Percentiles rank a stretch among this genome's conserved stretches.
Evolutionary conservation across 30 jellyfish, hydroid and myxozoan species (phyloP).

Genomic region (Aurelia coerulea): DNA sequence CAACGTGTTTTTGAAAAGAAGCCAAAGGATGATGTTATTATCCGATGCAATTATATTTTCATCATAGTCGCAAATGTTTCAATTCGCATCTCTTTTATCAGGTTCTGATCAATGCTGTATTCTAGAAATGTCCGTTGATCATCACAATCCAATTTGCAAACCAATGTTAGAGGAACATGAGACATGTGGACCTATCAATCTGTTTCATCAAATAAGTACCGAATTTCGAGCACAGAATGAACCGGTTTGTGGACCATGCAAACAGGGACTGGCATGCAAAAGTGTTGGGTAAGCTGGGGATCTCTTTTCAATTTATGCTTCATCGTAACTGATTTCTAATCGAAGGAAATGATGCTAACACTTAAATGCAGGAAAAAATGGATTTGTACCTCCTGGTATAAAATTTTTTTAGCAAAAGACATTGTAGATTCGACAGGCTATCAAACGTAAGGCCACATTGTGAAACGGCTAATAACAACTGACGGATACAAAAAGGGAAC

Average conservation of each 20-base stretch:
- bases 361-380: too few relatives aligned
- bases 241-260: slow-evolving; percentile 98
- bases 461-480: too few relatives aligned
- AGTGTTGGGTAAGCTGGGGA: slow-evolving; percentile 82
- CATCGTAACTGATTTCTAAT: background rate
- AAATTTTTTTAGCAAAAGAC: too few relatives aligned
- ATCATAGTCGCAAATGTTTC: too few relatives aligned
- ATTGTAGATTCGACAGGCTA: too few relatives aligned
- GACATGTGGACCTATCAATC: slow-evolving; percentile 96
- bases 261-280: slow-evolving; percentile 86
- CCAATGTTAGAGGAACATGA: slow-evolving; percentile 96
- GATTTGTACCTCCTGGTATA: too few relatives aligned
- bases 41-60: too few relatives aligned
- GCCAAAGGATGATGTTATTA: too few relatives aligned
- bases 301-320: background rate
- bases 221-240: slow-evolving; percentile 70
- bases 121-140: slow-evolving; percentile 79
- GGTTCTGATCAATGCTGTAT: slow-evolving; percentile 67
- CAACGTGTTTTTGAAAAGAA: too few relatives aligned
- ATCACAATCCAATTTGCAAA: slow-evolving; percentile 84
- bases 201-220: slow-evolving; percentile 80
- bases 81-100: background rate
- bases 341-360: background rate
- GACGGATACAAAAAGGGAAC: too few relatives aligned
- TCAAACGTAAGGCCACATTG: too few relatives aligned